Base-by-base conservation (phyloP, 2,888 invertebrate species). In the Nemoura dubitans region DNA sequence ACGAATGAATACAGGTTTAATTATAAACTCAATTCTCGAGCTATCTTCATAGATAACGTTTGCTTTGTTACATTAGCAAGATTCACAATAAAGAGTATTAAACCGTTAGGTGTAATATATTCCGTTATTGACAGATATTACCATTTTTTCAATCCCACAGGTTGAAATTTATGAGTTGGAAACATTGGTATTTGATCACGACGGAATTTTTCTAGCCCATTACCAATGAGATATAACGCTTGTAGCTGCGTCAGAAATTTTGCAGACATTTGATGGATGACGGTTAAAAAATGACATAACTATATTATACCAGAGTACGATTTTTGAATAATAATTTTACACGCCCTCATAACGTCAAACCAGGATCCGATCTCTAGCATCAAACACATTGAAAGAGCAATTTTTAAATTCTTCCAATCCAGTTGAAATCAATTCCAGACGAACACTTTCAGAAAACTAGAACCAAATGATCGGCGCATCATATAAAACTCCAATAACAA, bases 401-500 rank as follows among this genome's bases (percentile, higher is more conserved):
- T n/a, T n/a, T n/a, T n/a, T n/a, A n/a, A n/a, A n/a, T n/a, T n/a
- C n/a, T n/a, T n/a, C n/a, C n/a, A n/a, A n/a, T n/a, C n/a, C n/a
- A n/a, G n/a, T n/a, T n/a, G n/a, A n/a, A n/a, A n/a, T n/a, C n/a
- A n/a, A n/a, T n/a, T n/a, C n/a, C n/a, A 76, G n/a, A 21, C 76
- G 76, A 26, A 16, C 28, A 26, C 27, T 80, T 80, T 36, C 36
- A 3, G 10, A 36, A 36, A 36, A 3, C 36, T 36, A 6, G 5
- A 36, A 36, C 36, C 36, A 36, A 3, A 3, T 26, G 43, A 30
- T 82, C 82, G n/a, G n/a, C 28, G 2, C 14, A 28, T 80, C 21
- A 80, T 80, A 83, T 80, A 83, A 83, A 83, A 7, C 27, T 16
- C 59, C 59, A 83, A 83, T 83, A 84, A 84, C 84, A 84, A 84